These are phyloP conservation scores for Tursiops truncatus DNA, from an alignment of 2,113 vertebrate genomes.

Conservation along the genomic window DNA sequence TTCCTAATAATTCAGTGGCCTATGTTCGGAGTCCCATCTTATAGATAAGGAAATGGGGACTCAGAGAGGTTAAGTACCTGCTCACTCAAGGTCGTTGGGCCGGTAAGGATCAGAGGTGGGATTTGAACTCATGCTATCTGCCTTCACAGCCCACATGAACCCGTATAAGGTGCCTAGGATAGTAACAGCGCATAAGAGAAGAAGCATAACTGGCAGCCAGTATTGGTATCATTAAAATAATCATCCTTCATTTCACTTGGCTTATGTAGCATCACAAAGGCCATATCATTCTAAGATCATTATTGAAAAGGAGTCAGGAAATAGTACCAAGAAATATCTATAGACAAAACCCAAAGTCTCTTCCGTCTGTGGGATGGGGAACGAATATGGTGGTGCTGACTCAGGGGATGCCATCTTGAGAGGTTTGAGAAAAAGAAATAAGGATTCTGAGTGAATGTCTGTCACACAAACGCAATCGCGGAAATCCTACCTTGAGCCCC, in stretches of 20 bases:
- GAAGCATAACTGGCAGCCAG: not conserved
- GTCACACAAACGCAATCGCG: not conserved
- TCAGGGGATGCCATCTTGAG: not conserved
- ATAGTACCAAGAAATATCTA: not conserved
- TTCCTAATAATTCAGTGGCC: not conserved
- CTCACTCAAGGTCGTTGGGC: not conserved
- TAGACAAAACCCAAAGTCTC: not conserved
- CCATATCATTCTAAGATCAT: not conserved
- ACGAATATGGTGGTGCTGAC: not conserved
- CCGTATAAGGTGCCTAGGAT: not conserved
- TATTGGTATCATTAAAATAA: not conserved
- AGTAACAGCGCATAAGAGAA: not conserved
- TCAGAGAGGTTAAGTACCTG: not conserved
- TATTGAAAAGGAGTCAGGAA: constrained; percentile 7
- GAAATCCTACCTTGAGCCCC: not conserved
- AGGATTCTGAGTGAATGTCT: not conserved
- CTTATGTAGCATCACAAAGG: not conserved
- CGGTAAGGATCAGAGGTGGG: not conserved
- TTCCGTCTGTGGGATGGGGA: not conserved
- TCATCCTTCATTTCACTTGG: constrained; percentile 13
- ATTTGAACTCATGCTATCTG: not conserved
- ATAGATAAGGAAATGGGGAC: not conserved
- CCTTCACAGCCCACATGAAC: not conserved
- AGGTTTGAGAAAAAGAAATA: not conserved
- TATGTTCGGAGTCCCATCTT: not conserved